A percentile compares a stretch with the other conserved stretches of the same genome.
Conservation (phyloP, 2,888 invertebrate species). For the Megastigmus dorsalis region DNA sequence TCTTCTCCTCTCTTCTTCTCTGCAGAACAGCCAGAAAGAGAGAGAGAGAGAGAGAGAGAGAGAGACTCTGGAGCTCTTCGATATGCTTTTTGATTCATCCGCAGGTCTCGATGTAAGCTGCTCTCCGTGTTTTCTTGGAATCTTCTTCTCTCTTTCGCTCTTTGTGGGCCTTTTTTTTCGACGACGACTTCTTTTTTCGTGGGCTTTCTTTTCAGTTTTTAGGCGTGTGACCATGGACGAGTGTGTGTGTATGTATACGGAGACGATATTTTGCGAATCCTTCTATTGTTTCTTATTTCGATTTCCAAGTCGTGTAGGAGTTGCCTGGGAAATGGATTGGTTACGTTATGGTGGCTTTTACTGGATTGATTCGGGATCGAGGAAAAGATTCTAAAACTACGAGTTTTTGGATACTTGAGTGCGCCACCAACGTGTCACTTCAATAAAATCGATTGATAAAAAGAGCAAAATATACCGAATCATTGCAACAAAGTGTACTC, state of each 20-base stretch:
- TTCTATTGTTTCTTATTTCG: not conserved
- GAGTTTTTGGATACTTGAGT: too few species aligned
- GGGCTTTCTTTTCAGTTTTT: not conserved
- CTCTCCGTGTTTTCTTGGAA: conserved; percentile 25
- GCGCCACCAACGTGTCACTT: too few species aligned
- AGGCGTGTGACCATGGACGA: not conserved
- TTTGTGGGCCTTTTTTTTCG: not conserved
- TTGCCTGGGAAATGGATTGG: not conserved
- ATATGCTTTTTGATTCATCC: conserved; percentile 50
- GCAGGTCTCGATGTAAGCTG: not conserved
- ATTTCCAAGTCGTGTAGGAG: not conserved
- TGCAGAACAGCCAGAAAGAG: not conserved
- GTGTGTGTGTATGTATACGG: too few species aligned
- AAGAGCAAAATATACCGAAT: too few species aligned
- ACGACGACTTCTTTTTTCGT: not conserved
- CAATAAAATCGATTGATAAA: too few species aligned
- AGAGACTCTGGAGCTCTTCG: not conserved
- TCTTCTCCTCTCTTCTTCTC: not conserved
- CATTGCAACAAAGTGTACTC: too few species aligned
- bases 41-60: conserved; percentile 22
- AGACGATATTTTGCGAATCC: conserved; percentile 5
- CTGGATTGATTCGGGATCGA: not conserved
- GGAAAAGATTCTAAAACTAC: too few species aligned
- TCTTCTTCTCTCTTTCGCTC: not conserved
- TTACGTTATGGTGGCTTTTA: not conserved